A percentile compares a stretch with the other conserved stretches of the same genome.
Evolutionary conservation across 1,140 invertebrate species (phyloP).

Genomic region (Eulimnadia texana): DNA sequence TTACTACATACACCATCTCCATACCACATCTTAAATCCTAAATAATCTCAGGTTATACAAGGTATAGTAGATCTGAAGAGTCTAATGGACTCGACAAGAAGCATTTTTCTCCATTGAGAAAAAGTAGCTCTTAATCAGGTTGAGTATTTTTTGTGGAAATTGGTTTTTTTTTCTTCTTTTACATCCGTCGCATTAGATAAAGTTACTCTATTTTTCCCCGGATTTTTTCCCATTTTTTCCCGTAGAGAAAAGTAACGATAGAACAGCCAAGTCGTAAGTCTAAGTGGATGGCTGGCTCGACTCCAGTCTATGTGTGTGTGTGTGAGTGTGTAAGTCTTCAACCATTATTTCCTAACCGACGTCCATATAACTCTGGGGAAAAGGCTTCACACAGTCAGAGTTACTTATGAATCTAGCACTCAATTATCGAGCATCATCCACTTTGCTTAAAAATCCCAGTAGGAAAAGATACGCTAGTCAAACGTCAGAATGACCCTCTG

Average conservation of each 20-base stretch:
- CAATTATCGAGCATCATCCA: no score
- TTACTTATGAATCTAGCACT: no score
- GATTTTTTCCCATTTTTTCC: not conserved
- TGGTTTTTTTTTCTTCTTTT: not conserved
- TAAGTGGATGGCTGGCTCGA: not conserved
- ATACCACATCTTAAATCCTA: no score
- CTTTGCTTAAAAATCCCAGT: no score
- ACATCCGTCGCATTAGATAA: not conserved
- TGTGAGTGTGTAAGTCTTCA: not conserved
- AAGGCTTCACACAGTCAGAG: no score
- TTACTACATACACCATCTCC: no score
- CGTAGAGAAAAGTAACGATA: not conserved
- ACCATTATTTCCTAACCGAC: no score
- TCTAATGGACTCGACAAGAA: no score
- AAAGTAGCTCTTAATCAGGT: not conserved
- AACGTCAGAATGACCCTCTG: no score
- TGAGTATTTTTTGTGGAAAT: not conserved
- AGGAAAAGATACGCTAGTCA: no score
- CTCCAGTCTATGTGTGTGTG: not conserved
- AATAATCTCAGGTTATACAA: not conserved
- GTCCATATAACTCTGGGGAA: no score
- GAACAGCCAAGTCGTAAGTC: not conserved
- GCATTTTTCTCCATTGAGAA: not conserved
- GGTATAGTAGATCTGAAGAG: no score
- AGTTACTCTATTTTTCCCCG: not conserved